phyloP scores from a whole-genome alignment of 2,113 vertebrate species.

The Sterrhoptilus dennistouni region DNA sequence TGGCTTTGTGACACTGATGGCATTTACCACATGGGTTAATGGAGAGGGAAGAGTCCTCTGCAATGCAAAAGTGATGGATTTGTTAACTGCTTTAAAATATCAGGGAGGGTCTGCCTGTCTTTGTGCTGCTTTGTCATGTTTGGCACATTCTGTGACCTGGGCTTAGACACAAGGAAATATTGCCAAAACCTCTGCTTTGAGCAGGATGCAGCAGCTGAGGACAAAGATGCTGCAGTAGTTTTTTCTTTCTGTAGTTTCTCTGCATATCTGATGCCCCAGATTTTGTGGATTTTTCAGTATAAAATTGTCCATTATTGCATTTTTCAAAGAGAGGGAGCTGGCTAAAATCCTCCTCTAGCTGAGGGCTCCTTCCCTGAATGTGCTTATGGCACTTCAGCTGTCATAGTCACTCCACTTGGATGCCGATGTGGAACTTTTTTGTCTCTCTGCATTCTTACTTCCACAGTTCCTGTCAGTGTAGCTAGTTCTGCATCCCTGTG shows the following conservation, averaged over 20 bases:
- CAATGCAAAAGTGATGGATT: neutral
- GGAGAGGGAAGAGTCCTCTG: neutral
- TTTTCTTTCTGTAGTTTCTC: neutral
- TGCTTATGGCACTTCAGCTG: neutral
- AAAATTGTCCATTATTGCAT: neutral
- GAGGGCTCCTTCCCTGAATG: neutral
- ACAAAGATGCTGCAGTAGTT: neutral
- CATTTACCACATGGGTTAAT: fast-evolving
- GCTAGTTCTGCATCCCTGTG: neutral
- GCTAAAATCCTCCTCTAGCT: neutral
- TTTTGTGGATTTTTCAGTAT: neutral
- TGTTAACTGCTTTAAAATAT: neutral
- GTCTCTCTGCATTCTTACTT: neutral
- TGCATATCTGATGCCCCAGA: neutral
- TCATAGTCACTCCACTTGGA: neutral
- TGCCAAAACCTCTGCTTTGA: neutral
- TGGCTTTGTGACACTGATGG: neutral
- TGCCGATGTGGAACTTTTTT: neutral
- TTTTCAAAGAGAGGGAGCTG: neutral
- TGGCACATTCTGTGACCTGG: neutral
- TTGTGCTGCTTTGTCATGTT: neutral
- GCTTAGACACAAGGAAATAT: neutral
- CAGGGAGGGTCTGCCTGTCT: fast-evolving
- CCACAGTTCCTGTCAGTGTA: neutral
- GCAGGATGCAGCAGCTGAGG: neutral